Conservation (phyloP, 2,888 invertebrate genomes). For the Mythimna impura region DNA sequence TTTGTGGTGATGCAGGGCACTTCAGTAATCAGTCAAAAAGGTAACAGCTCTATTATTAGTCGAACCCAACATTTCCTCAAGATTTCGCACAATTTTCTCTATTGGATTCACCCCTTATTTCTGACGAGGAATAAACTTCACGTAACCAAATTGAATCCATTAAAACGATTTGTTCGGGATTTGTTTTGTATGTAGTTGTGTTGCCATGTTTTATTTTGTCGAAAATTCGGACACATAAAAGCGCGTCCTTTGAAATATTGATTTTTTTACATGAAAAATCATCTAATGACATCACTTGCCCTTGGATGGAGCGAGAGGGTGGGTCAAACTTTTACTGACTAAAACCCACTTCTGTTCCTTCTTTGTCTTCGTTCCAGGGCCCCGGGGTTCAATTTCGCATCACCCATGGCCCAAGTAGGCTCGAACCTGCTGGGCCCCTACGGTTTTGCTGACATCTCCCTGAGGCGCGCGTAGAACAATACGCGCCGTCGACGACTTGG, state of each 20-base stretch:
- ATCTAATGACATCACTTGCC: too few species aligned
- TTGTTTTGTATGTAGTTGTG: constrained; percentile 39
- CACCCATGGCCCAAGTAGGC: too few species aligned
- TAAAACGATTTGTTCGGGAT: constrained; percentile 40
- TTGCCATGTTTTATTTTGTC: constrained; percentile 21
- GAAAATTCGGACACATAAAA: constrained; percentile 18
- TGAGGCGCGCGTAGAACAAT: too few species aligned
- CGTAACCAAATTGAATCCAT: constrained; percentile 49
- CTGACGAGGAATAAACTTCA: constrained; percentile 37
- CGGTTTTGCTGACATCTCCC: too few species aligned
- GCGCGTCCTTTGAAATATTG: constrained; percentile 19
- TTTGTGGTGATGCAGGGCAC: constrained; percentile 16
- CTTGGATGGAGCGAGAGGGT: too few species aligned
- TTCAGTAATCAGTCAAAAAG: constrained; percentile 34
- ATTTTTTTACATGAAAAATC: too few species aligned
- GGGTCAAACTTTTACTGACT: too few species aligned
- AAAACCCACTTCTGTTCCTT: too few species aligned
- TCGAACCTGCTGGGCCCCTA: too few species aligned
- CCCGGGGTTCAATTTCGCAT: too few species aligned
- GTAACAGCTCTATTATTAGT: constrained; percentile 27
- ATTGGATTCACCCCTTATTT: constrained; percentile 23
- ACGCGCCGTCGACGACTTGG: too few species aligned
- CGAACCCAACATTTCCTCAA: constrained; percentile 39
- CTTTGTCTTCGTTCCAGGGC: too few species aligned
- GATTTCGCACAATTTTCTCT: constrained; percentile 39